Conservation (phyloP, 92 coral and sea anemone genomes). For the Isaurus tuberculatus region DNA sequence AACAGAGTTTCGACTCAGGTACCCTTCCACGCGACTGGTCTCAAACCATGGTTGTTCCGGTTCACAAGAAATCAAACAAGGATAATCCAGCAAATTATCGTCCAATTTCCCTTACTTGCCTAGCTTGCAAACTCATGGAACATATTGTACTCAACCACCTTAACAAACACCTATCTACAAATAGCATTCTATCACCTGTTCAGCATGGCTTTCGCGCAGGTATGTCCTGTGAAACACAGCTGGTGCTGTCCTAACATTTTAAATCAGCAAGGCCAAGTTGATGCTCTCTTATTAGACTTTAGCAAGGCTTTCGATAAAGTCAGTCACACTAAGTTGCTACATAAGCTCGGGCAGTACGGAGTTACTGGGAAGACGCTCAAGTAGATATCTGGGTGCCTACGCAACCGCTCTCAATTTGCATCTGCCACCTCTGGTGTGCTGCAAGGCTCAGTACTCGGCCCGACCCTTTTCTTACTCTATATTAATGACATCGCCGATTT, state of each 20-base stretch:
- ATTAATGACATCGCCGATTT: conserved; percentile 26
- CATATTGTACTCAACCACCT: conserved; percentile 46
- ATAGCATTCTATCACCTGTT: conserved; percentile 27
- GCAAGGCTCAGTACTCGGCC: conserved; percentile 52
- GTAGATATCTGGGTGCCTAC: conserved; percentile 34
- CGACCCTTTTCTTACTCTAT: conserved; percentile 40
- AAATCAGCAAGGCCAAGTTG: conserved; percentile 44
- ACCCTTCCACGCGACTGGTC: too few relatives aligned
- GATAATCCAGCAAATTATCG: conserved; percentile 41
- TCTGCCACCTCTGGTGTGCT: conserved; percentile 43
- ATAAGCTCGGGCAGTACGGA: conserved; percentile 42
- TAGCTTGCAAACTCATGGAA: conserved; percentile 51
- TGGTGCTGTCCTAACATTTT: conserved; percentile 22
- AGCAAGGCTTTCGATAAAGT: too few relatives aligned
- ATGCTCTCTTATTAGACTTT: conserved; percentile 36
- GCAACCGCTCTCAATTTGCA: conserved; percentile 38
- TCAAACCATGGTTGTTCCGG: conserved; percentile 37
- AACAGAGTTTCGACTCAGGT: too few relatives aligned
- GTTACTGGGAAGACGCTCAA: conserved; percentile 6
- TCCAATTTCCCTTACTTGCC: conserved; percentile 53
- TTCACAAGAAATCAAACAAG: conserved; percentile 40
- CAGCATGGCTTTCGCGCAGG: conserved; percentile 44
- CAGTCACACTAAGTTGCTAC: too few relatives aligned
- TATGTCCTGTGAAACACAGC: conserved; percentile 49
- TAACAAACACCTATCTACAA: conserved; percentile 27